Conservation (phyloP, 2,113 vertebrate species). For the Uria lomvia region DNA sequence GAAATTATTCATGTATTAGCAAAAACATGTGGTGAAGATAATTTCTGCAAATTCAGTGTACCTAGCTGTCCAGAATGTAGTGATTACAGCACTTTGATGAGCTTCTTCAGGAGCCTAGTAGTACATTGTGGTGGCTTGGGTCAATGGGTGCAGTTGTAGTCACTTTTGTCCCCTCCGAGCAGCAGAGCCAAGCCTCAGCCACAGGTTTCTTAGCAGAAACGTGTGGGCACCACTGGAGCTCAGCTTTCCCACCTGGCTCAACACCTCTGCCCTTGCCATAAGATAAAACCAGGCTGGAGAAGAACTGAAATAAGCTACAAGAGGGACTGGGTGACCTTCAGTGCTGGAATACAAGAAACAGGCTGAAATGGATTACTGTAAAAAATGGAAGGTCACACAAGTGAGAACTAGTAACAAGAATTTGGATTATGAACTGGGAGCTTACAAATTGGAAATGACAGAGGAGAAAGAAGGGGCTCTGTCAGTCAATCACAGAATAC, state of each 20-base stretch:
- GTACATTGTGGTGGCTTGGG: fast-evolving
- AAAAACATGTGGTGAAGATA: neutral
- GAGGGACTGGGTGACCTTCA: neutral
- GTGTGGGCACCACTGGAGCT: neutral
- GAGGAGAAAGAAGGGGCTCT: neutral
- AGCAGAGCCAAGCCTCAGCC: neutral
- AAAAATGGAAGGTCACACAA: neutral
- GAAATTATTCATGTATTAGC: neutral
- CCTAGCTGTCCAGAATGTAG: neutral
- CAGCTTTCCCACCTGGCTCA: neutral
- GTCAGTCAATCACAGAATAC: conserved; percentile 3
- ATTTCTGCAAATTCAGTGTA: neutral
- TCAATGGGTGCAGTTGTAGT: neutral
- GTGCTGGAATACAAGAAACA: neutral
- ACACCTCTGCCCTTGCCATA: neutral
- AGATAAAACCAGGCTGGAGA: neutral
- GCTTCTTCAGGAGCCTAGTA: neutral
- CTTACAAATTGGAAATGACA: conserved; percentile 20
- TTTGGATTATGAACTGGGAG: neutral
- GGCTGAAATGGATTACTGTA: neutral
- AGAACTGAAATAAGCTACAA: neutral
- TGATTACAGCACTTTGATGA: neutral
- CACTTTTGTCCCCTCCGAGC: neutral
- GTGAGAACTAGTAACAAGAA: neutral
- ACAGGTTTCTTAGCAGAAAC: neutral